These are phyloP conservation scores for Chrysaora quinquecirrha DNA, from an alignment of 30 jellyfish, hydroid and myxozoan species.

Conservation along the genomic window DNA sequence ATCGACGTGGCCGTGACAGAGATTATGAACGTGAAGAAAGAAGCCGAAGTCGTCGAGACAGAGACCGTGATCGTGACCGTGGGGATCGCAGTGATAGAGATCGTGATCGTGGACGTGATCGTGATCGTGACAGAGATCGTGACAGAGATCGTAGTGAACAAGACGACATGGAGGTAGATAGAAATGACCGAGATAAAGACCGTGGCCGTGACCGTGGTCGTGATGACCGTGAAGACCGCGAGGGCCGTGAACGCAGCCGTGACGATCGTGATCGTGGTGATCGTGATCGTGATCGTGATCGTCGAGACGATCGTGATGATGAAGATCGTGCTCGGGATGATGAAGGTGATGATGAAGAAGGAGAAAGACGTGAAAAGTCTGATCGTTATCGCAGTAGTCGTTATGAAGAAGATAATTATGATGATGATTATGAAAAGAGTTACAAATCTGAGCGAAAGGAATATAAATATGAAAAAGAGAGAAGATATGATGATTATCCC, in stretches of 20 bases:
- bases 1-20: conserved; percentile 65
- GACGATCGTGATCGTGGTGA: conserved; percentile 44
- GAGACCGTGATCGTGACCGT: conserved; percentile 77
- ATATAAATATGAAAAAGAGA: conserved; percentile 1
- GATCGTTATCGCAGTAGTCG: conserved; percentile 29
- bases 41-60: conserved; percentile 50
- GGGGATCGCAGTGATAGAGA: conserved; percentile 32
- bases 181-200: conserved; percentile 53
- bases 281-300: conserved; percentile 57
- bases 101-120: conserved; percentile 42
- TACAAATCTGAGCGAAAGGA: conserved; percentile 7
- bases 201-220: conserved; percentile 46
- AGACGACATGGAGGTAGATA: conserved; percentile 45
- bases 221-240: conserved; percentile 14
- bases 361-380: conserved; percentile 14
- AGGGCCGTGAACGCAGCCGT: conserved; percentile 25
- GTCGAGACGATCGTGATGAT: conserved; percentile 59
- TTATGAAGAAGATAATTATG: conserved; percentile 10
- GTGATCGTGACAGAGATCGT: conserved; percentile 52
- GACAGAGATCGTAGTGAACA: conserved; percentile 49
- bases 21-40: conserved; percentile 31
- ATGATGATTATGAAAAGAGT: conserved; percentile 5
- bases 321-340: conserved; percentile 39
- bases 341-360: conserved; percentile 2
- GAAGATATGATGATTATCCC: conserved; percentile 14